Evolutionary conservation across 2,113 vertebrate species (phyloP), one percentile per base, ranked within the genome.

Genomic region (Nesospiza acunhae): DNA sequence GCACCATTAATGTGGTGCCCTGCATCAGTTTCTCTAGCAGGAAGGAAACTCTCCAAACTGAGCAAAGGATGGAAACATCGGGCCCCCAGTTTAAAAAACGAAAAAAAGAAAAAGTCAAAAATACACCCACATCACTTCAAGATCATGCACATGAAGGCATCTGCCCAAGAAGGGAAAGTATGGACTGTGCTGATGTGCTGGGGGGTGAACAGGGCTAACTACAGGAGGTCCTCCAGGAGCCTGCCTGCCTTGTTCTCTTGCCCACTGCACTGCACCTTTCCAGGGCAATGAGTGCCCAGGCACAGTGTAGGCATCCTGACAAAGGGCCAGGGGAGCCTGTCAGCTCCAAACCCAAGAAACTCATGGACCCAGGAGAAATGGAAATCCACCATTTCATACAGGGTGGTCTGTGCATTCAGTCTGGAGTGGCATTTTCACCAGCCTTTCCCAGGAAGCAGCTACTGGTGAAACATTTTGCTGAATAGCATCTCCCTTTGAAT

Each of bases 31-130:
- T 46, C 69, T 90, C 89, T 58, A 42, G 55, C 77, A 76, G 81
- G 78, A 91, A 95, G 74, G 73, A 87, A 91, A 69, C 42, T 62
- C 73, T 82, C 49, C 49, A 60, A 92, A 68, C 33, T 75, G 22
- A 78, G 69, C 53, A 82, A 87, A 85, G 53, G 10, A 21, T 68
- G n/a, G 28, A 76, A 79, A 84, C 22, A 41, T 28, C 2, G 8
- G 53, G 37, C 7, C 2, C 33, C 2, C 37, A 24, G 21, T 31
- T 67, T 1, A 68, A 85, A 94, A 16, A 14, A 19, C 24, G 10
- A n/a, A 26, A 1, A 27, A 53, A 78, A 58, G 4, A n/a, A n/a
- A 56, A 58, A 58, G 56, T 9, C 12, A 46, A 56, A 63, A 35
- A 37, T 4, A 15, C 24, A 64, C 28, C 7, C 3, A 2, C 31